These are phyloP conservation scores for Scelioninae gen. 2 DNA, from an alignment of 2,888 invertebrate genomes.

Conservation along the genomic window DNA sequence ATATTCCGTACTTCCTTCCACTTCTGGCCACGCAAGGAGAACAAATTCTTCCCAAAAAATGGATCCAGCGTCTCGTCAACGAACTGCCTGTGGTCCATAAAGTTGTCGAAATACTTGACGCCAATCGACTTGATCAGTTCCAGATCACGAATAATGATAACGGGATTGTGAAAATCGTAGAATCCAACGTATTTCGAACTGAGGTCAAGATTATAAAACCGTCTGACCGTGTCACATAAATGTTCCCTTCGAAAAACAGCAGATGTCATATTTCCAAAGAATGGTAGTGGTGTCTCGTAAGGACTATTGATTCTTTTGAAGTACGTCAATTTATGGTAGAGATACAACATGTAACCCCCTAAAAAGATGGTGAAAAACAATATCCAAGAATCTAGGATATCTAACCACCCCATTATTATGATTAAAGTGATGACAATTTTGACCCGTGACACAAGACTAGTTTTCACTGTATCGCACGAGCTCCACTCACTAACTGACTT, in stretches of 20 bases:
- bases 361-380: constrained; percentile 3
- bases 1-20: constrained; percentile 77
- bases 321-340: constrained; percentile 25
- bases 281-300: constrained; percentile 37
- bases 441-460: background rate
- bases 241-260: constrained; percentile 40
- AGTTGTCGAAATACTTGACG: constrained; percentile 64
- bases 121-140: constrained; percentile 63
- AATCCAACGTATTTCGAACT: constrained; percentile 64
- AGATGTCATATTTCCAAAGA: constrained; percentile 58
- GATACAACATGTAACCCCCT: constrained; percentile 21
- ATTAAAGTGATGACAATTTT: constrained; percentile 16
- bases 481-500: background rate
- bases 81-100: constrained; percentile 56
- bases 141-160: constrained; percentile 63
- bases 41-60: constrained; percentile 58
- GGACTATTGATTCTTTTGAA: constrained; percentile 42
- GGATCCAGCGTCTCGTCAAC: constrained; percentile 51
- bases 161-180: constrained; percentile 61
- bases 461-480: background rate
- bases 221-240: constrained; percentile 14
- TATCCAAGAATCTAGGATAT: constrained; percentile 20
- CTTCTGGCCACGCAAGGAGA: constrained; percentile 70
- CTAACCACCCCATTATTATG: constrained; percentile 27
- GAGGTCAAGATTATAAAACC: constrained; percentile 53